phyloP scores from a whole-genome alignment of 2,113 vertebrate species.

The Periophthalmus modestus region DNA sequence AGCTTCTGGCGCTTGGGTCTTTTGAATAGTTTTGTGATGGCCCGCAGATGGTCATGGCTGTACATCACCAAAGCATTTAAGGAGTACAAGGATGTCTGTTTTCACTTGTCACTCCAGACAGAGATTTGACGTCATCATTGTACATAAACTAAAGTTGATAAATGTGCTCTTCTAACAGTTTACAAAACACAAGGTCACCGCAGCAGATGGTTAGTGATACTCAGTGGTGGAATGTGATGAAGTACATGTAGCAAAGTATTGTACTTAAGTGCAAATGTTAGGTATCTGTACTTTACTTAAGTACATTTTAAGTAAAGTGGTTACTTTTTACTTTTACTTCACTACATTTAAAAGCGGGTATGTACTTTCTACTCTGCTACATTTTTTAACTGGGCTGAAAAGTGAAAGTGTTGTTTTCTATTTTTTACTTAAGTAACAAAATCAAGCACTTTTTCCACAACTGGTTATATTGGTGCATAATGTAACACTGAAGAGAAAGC shows the following conservation, averaged over 20 bases:
- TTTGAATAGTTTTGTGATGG: neutral
- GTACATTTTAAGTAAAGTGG: too few relatives aligned
- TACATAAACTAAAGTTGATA: neutral
- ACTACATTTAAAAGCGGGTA: too few relatives aligned
- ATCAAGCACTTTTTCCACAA: too few relatives aligned
- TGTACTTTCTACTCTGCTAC: too few relatives aligned
- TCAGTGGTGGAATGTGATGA: too few relatives aligned
- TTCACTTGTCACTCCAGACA: constrained; percentile 1
- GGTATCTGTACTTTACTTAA: too few relatives aligned
- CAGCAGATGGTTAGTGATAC: constrained; percentile 9
- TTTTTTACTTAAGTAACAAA: too few relatives aligned
- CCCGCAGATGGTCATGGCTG: neutral
- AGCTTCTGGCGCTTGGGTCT: neutral
- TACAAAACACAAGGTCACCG: constrained; percentile 9
- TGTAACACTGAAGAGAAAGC: constrained; percentile 8
- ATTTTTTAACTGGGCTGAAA: too few relatives aligned
- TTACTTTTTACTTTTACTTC: too few relatives aligned
- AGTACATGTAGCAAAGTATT: too few relatives aligned
- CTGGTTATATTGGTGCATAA: neutral
- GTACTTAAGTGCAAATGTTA: neutral
- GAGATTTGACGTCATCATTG: neutral
- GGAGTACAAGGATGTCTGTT: neutral
- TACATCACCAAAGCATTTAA: neutral
- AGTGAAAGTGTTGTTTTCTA: too few relatives aligned
- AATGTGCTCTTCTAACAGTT: constrained; percentile 7